Conservation (phyloP, 2,888 invertebrate species). For the Diogma glabrata region DNA sequence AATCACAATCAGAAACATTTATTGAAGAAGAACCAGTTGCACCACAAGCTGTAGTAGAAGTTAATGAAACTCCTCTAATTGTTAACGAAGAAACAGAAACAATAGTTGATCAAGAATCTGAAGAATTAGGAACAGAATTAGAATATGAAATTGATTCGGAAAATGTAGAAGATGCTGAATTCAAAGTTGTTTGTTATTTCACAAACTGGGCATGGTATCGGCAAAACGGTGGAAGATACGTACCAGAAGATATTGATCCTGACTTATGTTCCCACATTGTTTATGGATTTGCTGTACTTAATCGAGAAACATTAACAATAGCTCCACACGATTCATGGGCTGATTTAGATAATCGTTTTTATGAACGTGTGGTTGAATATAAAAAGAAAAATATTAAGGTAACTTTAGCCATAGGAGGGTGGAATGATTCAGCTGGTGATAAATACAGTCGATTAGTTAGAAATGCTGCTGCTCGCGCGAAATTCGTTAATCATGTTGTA, state of each 20-base stretch:
- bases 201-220: conserved; percentile 94
- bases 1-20: neutral
- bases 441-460: conserved; percentile 78
- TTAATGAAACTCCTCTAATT: neutral
- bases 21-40: conserved; percentile 19
- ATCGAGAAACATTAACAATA: conserved; percentile 59
- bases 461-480: conserved; percentile 53
- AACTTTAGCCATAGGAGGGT: conserved; percentile 81
- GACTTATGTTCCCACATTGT: conserved; percentile 83
- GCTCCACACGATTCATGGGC: conserved; percentile 83
- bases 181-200: conserved; percentile 79
- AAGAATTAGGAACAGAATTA: conserved; percentile 16
- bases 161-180: conserved; percentile 11
- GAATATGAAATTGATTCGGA: conserved; percentile 13
- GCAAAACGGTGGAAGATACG: conserved; percentile 66
- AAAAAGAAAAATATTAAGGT: conserved; percentile 67
- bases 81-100: neutral
- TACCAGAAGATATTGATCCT: conserved; percentile 72
- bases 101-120: neutral
- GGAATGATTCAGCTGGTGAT: conserved; percentile 88
- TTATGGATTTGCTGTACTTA: conserved; percentile 83
- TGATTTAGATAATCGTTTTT: conserved; percentile 84
- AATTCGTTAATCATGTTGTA: conserved; percentile 62
- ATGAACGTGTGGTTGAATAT: conserved; percentile 68
- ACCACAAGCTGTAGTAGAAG: too few relatives aligned